Evolutionary conservation across 1,140 invertebrate species (phyloP).

Genomic region (Rhopalosiphum padi): DNA sequence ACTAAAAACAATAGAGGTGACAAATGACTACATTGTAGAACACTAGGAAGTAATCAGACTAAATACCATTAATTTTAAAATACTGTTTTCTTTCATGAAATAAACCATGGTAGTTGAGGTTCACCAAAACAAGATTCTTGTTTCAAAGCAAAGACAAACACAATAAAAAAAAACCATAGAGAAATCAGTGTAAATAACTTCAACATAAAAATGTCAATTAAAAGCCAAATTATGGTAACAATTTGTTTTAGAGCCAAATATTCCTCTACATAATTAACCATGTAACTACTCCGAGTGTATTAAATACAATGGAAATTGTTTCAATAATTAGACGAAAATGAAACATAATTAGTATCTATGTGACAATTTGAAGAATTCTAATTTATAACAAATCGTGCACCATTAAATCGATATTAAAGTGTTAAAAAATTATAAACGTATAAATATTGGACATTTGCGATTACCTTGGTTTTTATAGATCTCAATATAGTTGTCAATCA

Average conservation of each 20-base stretch:
- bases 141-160: not conserved
- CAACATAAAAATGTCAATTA: not conserved
- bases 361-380: not conserved
- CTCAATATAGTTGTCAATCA: not conserved
- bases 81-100: not conserved
- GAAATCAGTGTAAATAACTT: not conserved
- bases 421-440: not conserved
- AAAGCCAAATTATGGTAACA: not conserved
- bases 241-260: not conserved
- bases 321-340: not conserved
- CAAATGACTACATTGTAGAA: not conserved
- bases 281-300: not conserved
- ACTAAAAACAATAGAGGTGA: not conserved
- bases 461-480: not conserved
- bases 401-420: not conserved
- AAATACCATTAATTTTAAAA: not conserved
- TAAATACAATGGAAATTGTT: not conserved
- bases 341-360: not conserved
- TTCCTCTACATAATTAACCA: not conserved
- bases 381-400: not conserved
- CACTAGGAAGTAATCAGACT: not conserved
- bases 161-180: not conserved
- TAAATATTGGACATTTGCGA: not conserved
- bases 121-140: not conserved
- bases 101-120: not conserved